Evolutionary conservation across 2,888 invertebrate genomes (phyloP), one percentile per base, ranked within the genome.

Genomic region (Scotopteryx bipunctaria): DNA sequence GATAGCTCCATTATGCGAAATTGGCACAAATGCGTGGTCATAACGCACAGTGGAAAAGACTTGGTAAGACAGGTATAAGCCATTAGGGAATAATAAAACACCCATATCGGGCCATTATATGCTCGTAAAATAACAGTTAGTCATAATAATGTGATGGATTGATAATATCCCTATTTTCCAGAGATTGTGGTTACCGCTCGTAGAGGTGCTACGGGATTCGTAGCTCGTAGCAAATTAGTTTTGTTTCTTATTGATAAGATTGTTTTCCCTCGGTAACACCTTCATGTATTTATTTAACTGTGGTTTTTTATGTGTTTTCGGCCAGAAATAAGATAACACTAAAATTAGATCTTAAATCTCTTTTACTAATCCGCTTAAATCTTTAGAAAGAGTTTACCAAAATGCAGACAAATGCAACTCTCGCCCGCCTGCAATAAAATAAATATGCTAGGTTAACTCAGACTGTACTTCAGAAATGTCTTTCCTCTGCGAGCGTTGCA

Each of bases 81-180:
- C 88, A 86, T 90, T 88, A 85, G 83, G 86, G 86, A 78, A 83
- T 85, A 89, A 88, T 88, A 90, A 89, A 89, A 88, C 77, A 81
- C 82, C 81, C 81, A 86, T 90, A 90, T 89, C 88, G 83, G 75
- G 71, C 86, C 89, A 87, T 90, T 89, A 89, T 81, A 78, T 70
- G 81, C 83, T 87, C 89, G 78, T 90, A 89, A 90, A 90, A 89
- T 90, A 89, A 89, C 88, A 85, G 87, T 90, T 89, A 89, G 83
- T 86, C 83, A 86, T 86, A 83, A 83, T 84, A 85, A 81, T 80
- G 75, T 87, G 87, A 88, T 88, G 71, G 83, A 89, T 58, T 83
- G 84, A 80, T 88, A 83, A 89, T 86, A 83, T 75, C 78, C 66
- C 64, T 87, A 85, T 89, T 89, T 83, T 86, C 81, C 78, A 62